phyloP scores from a whole-genome alignment of 2,888 invertebrate genomes.

The Eudiplozoon nipponicum region DNA sequence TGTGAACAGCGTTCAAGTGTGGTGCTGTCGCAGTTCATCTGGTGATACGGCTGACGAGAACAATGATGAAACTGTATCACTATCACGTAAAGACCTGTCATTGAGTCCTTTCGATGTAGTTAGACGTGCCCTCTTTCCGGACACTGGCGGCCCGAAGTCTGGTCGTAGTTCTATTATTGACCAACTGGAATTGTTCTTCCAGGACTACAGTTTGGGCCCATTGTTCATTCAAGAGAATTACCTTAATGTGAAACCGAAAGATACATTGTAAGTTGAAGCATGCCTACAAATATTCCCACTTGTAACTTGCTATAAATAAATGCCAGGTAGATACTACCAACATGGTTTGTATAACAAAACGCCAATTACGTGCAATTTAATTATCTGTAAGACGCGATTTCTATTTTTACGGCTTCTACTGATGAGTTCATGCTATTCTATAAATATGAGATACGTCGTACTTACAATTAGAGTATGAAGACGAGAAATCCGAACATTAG shows the following conservation, averaged over 20 bases:
- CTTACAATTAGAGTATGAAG: no score
- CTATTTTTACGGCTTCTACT: no score
- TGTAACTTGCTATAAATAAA: no score
- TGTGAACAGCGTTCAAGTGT: slow-evolving; percentile 6
- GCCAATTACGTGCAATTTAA: no score
- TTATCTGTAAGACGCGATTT: no score
- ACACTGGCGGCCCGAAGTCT: slow-evolving; percentile 30
- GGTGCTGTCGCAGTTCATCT: no score
- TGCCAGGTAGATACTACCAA: no score
- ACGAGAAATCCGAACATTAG: no score
- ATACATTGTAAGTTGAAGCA: slow-evolving; percentile 34
- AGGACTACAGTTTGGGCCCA: slow-evolving; percentile 75
- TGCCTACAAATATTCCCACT: not conserved
- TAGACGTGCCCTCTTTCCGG: slow-evolving; percentile 48
- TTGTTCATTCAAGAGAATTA: slow-evolving; percentile 94
- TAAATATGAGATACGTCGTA: no score
- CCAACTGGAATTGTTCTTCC: slow-evolving; percentile 63
- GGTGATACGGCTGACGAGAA: no score
- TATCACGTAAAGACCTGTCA: slow-evolving; percentile 2
- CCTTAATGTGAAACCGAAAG: slow-evolving; percentile 41
- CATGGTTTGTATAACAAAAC: no score
- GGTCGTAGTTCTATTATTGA: slow-evolving; percentile 32
- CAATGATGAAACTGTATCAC: not conserved
- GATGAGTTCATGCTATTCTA: no score
- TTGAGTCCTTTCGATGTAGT: slow-evolving; percentile 67